Evolutionary conservation across 2,797 vertebrate species (phyloP).

Genomic region (Tapirus indicus): DNA sequence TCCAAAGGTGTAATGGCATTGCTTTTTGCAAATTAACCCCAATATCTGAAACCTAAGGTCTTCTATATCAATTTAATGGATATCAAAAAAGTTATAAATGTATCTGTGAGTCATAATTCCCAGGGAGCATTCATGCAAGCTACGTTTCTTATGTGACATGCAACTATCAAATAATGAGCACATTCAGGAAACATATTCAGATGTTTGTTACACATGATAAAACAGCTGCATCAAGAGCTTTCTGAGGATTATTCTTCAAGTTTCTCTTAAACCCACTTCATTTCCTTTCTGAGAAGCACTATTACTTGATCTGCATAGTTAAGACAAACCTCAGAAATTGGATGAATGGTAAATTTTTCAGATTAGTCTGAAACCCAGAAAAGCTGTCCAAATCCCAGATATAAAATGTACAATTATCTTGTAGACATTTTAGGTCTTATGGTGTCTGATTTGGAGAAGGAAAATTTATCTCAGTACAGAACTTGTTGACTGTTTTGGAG

Average conservation of each 20-base stretch:
- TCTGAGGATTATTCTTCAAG: constrained; percentile 61
- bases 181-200: constrained; percentile 53
- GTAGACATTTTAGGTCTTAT: not conserved
- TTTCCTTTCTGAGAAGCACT: constrained; percentile 64
- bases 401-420: constrained; percentile 45
- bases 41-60: constrained; percentile 27
- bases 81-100: constrained; percentile 34
- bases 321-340: constrained; percentile 67
- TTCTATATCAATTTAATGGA: not conserved
- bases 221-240: constrained; percentile 74
- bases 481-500: constrained; percentile 2
- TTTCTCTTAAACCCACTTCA: constrained; percentile 62
- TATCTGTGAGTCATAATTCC: constrained; percentile 32
- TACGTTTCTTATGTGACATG: constrained; percentile 23
- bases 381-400: constrained; percentile 52
- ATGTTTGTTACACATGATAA: constrained; percentile 57
- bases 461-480: not conserved
- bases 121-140: not conserved
- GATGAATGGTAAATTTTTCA: constrained; percentile 53
- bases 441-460: constrained; percentile 1
- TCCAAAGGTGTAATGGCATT: not conserved
- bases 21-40: not conserved
- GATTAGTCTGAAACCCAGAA: constrained; percentile 54
- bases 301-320: constrained; percentile 67
- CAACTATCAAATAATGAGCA: constrained; percentile 64